Evolutionary conservation across 2,113 vertebrate genomes (phyloP), one percentile per base, ranked within the genome.

Genomic region (Lates calcarifer): DNA sequence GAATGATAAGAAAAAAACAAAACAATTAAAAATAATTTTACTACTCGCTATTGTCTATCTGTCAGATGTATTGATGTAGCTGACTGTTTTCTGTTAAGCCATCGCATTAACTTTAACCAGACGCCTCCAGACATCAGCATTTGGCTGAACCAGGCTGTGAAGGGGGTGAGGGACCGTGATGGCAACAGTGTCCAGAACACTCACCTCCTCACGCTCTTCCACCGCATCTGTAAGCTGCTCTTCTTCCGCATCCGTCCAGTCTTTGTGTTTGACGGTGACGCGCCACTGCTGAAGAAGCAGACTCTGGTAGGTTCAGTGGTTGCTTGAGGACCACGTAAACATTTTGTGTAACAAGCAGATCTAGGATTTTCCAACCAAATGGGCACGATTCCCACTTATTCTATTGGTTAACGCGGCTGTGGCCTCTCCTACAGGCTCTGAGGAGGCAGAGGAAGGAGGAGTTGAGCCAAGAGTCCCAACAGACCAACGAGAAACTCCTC

Each of bases 71-170:
- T 37, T 31, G 5, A 11, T 39, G 18, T 47, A 13, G 5, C 33
- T 26, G 17, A 60, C 24, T 51, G 7, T 28, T 1, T 8, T 71
- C 24, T 58, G 39, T 61, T 7, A 43, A 84, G 15, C 45, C 29
- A n/a, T 2, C 33, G 26, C 18, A 31, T 26, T 18, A 37, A 79
- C 94, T 73, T 96, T 95, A 96, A 82, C 4, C 0, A 0, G 47
- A 45, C 65, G 0, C 66, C 33, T 65, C n/a, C 91, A 99, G 98
- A 99, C 91, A 98, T 99, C 86, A 99, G 98, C 78, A 99, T 99
- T 91, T 99, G 98, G 98, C 92, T 99, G 83, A 99, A 99, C 92
- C 98, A 99, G 87, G 98, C 98, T 0, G 94, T 99, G 56, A 99
- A 98, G 90, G 98, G 98, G 5, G 96, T 95, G 65, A 95, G 98